phyloP scores from a whole-genome alignment of 2,113 vertebrate species.

The human region DNA sequence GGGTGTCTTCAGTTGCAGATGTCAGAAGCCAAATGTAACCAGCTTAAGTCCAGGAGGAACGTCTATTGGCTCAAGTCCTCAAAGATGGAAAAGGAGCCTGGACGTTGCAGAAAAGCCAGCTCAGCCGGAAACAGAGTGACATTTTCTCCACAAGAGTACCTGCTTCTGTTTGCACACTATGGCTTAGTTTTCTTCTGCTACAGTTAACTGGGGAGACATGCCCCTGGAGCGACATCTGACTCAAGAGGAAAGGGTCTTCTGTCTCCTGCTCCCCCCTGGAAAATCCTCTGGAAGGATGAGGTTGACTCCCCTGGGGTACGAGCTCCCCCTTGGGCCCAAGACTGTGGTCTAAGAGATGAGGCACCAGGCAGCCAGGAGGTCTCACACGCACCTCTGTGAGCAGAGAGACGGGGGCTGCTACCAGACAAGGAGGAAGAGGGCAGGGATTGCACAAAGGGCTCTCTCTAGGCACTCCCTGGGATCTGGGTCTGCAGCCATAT shows the following conservation, averaged over 20 bases:
- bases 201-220: fast-evolving
- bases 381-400: fast-evolving
- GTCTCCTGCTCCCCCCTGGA: fast-evolving
- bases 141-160: fast-evolving
- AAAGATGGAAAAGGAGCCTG: fast-evolving
- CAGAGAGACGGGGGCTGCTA: not conserved
- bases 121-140: not conserved
- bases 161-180: not conserved
- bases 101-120: too few relatives aligned
- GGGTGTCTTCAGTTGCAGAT: not conserved
- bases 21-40: not conserved
- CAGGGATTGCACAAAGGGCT: too few relatives aligned
- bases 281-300: not conserved
- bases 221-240: too few relatives aligned
- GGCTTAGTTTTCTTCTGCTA: not conserved
- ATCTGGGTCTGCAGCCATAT: not conserved
- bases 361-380: not conserved
- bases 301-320: fast-evolving
- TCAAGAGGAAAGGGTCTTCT: not conserved
- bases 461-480: fast-evolving
- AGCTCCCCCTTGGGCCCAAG: not conserved
- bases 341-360: not conserved
- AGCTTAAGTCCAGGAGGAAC: not conserved
- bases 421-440: not conserved
- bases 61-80: not conserved